phyloP scores from a whole-genome alignment of 2,888 invertebrate genomes.

The Tiliacea citrago region DNA sequence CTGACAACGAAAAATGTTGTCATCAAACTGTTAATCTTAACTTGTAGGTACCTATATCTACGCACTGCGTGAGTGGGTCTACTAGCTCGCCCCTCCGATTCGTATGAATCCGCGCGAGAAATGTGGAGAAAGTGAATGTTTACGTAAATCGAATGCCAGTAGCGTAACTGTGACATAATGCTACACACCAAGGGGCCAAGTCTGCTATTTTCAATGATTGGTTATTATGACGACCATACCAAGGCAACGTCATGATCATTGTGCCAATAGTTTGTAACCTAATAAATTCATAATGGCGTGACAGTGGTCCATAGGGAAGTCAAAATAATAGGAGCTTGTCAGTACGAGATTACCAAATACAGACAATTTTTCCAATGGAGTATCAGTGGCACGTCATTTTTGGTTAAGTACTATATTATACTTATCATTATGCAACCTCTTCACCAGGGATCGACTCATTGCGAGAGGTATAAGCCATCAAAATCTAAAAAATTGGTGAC shows the following conservation, averaged over 20 bases:
- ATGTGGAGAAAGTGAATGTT: slow-evolving; percentile 79
- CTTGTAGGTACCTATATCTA: neutral
- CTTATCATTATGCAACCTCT: neutral
- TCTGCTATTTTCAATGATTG: no score
- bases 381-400: no score
- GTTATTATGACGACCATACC: no score
- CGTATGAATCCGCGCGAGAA: slow-evolving; percentile 67
- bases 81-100: slow-evolving; percentile 27
- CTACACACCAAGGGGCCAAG: slow-evolving; percentile 42
- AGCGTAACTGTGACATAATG: slow-evolving; percentile 75
- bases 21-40: slow-evolving; percentile 1
- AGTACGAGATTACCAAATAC: no score
- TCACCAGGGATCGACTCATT: neutral
- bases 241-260: no score
- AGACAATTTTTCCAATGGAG: no score
- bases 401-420: neutral
- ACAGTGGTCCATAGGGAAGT: no score
- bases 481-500: neutral
- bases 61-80: slow-evolving; percentile 9
- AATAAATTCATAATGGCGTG: no score
- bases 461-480: neutral
- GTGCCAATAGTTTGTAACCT: no score
- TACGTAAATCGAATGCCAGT: slow-evolving; percentile 74
- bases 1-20: neutral
- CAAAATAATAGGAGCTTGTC: no score